Percentiles rank a stretch among this genome's conserved stretches.
Evolutionary conservation across 2,113 vertebrate genomes (phyloP).

Genomic region (Columba livia): DNA sequence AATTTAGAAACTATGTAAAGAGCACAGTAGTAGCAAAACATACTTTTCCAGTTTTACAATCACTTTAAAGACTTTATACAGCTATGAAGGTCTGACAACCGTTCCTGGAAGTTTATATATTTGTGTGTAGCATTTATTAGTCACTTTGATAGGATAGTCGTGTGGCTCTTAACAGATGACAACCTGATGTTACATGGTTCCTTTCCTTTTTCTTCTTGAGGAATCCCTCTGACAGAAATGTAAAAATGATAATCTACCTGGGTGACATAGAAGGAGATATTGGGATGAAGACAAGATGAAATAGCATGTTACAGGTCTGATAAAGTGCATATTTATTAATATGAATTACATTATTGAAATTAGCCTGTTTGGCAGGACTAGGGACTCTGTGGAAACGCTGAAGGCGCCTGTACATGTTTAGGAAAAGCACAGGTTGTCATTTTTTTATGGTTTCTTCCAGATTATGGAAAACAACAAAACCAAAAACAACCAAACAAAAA

Average conservation of each 20-base stretch:
- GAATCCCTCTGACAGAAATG: not conserved
- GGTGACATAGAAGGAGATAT: not conserved
- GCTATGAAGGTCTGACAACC: not conserved
- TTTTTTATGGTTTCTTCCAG: not conserved
- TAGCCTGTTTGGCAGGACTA: not conserved
- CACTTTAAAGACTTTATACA: not conserved
- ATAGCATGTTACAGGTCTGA: not conserved
- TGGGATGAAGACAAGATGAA: not conserved
- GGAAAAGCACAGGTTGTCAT: not conserved
- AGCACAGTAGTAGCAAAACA: not conserved
- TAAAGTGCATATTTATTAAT: not conserved
- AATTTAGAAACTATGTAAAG: not conserved
- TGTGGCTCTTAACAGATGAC: not conserved
- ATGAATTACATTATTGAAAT: not conserved
- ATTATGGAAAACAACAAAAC: not conserved
- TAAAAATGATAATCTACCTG: not conserved
- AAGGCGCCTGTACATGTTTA: not conserved
- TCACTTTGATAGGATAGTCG: not conserved
- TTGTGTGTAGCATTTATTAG: not conserved
- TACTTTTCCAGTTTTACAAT: not conserved
- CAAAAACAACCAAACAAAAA: too few species aligned
- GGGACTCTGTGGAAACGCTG: not conserved
- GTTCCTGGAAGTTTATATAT: not conserved
- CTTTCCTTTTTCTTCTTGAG: not conserved
- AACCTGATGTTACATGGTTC: not conserved